A percentile compares a stretch with the other conserved stretches of the same genome.
Evolutionary conservation across 2,797 vertebrate genomes (phyloP).

Genomic region (Hybognathus amarus): DNA sequence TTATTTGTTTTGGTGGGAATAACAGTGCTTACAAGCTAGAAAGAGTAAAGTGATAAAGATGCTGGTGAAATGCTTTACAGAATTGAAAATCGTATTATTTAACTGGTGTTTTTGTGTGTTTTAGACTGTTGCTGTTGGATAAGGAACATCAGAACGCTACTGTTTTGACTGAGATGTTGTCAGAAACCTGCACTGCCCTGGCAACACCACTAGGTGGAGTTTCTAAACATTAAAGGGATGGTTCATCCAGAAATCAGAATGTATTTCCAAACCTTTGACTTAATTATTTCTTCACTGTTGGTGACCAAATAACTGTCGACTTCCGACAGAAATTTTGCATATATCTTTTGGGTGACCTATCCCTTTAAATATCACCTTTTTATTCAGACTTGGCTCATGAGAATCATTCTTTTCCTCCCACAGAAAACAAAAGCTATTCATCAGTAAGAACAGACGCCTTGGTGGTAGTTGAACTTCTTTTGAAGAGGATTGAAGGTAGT

Average conservation of each 20-base stretch:
- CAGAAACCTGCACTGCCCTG: conserved; percentile 89
- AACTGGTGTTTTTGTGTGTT: conserved; percentile 42
- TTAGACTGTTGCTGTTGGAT: conserved; percentile 89
- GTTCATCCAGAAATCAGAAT: neutral
- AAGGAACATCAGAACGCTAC: conserved; percentile 81
- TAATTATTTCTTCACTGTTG: neutral
- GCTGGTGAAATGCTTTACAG: neutral
- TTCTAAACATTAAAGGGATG: neutral
- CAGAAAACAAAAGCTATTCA: conserved; percentile 98
- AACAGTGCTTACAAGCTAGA: neutral
- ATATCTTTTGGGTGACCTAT: neutral
- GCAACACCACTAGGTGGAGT: conserved; percentile 89
- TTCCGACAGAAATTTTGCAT: neutral
- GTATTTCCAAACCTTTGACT: neutral
- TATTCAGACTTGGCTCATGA: neutral
- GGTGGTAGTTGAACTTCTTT: conserved; percentile 90
- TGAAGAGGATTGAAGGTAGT: conserved; percentile 89
- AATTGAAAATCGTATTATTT: neutral
- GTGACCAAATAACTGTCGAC: neutral
- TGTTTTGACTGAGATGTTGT: conserved; percentile 86
- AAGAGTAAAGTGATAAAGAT: neutral
- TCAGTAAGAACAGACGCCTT: conserved; percentile 96
- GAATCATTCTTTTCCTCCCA: conserved; percentile 43
- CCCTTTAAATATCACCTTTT: neutral
- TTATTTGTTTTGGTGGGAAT: neutral